These are phyloP conservation scores for Bellardia bayeri DNA, from an alignment of 2,888 invertebrate genomes.

Conservation along the genomic window DNA sequence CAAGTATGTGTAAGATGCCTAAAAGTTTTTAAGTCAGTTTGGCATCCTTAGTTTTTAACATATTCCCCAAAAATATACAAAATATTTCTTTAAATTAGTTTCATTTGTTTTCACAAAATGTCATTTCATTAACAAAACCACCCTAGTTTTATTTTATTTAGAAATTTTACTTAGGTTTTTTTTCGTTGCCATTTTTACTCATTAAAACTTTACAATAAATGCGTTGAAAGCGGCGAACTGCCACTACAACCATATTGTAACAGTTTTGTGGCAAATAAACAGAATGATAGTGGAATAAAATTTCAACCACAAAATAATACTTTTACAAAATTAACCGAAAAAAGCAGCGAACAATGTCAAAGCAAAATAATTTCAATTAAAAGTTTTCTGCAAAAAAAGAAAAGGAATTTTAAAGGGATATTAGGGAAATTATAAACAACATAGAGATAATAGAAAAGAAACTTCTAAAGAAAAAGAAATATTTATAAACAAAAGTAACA, in stretches of 20 bases:
- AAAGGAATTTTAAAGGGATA: not conserved
- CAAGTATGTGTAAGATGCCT: too few species aligned
- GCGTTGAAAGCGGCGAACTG: not conserved
- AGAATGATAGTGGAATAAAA: not conserved
- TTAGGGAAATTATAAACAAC: not conserved
- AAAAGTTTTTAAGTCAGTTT: too few species aligned
- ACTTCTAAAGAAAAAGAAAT: not conserved
- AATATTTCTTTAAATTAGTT: not conserved
- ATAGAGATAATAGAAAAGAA: too few species aligned
- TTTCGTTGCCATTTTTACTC: slow-evolving; percentile 11
- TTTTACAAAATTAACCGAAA: not conserved
- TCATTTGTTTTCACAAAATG: not conserved
- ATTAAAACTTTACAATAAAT: slow-evolving; percentile 37
- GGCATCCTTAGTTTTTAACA: too few species aligned
- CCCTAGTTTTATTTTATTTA: slow-evolving; percentile 6
- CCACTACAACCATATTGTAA: slow-evolving; percentile 24
- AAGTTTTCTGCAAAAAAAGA: not conserved
- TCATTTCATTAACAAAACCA: slow-evolving; percentile 7
- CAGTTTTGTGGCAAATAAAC: not conserved
- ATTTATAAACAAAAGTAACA: not conserved
- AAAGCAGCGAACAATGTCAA: too few species aligned
- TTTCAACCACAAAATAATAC: slow-evolving; percentile 8
- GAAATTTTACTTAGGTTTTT: not conserved
- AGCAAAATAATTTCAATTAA: slow-evolving; percentile 5
- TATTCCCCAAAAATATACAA: too few species aligned